A percentile compares a stretch with the other conserved stretches of the same genome.
phyloP scores from a whole-genome alignment of 2,797 vertebrate genomes.

The Oophaga sylvatica region DNA sequence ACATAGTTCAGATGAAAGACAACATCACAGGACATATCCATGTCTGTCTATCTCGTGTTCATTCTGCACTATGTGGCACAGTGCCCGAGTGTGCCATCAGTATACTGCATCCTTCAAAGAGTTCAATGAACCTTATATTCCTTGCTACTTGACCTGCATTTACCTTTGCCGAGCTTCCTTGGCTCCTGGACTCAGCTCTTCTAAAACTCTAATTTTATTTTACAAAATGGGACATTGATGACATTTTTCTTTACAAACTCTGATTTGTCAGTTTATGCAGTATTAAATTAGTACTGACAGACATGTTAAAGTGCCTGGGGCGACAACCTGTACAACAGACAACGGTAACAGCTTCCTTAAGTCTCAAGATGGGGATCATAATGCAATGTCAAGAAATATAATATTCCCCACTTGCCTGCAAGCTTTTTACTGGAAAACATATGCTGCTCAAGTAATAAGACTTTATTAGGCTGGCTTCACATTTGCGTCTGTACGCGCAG shows the following conservation, averaged over 20 bases:
- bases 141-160: conserved; percentile 9
- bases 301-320: neutral
- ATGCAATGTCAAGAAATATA: neutral
- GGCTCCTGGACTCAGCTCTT: neutral
- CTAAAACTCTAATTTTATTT: neutral
- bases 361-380: neutral
- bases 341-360: neutral
- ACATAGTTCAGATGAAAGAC: neutral
- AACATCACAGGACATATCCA: neutral
- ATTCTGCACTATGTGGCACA: neutral
- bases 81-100: neutral
- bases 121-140: conserved; percentile 1
- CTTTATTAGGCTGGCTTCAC: neutral
- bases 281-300: neutral
- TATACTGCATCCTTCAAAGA: neutral
- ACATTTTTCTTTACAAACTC: neutral
- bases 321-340: neutral
- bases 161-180: neutral
- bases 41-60: conserved; percentile 3
- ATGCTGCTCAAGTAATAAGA: neutral
- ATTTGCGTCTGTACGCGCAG: no score
- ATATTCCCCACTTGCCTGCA: neutral
- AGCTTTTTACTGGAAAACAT: neutral
- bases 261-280: neutral
- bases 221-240: neutral